These are phyloP conservation scores for Tautogolabrus adspersus DNA, from an alignment of 2,113 vertebrate genomes.

Conservation along the genomic window DNA sequence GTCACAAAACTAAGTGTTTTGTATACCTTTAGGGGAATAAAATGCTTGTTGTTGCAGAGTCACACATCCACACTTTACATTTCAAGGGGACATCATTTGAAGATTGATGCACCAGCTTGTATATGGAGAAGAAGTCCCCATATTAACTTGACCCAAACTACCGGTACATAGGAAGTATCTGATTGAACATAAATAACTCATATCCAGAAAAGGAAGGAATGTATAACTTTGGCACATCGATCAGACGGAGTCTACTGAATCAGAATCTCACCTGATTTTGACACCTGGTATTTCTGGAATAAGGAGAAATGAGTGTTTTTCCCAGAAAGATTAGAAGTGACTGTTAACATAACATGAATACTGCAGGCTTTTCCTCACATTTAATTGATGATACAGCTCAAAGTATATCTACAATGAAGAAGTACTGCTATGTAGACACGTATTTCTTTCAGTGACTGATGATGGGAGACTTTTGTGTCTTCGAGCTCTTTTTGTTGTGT, in stretches of 20 bases:
- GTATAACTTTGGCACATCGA: too few relatives aligned
- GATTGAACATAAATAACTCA: too few relatives aligned
- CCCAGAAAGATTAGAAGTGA: background rate
- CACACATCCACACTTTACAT: background rate
- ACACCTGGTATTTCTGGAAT: background rate
- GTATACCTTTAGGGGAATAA: too few relatives aligned
- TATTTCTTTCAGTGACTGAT: too few relatives aligned
- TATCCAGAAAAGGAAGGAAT: background rate
- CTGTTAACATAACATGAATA: too few relatives aligned
- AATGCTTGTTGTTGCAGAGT: background rate
- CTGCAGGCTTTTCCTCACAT: too few relatives aligned
- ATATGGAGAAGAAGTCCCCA: background rate
- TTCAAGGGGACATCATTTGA: background rate
- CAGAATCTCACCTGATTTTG: background rate
- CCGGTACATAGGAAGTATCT: too few relatives aligned
- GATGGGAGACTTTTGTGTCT: too few relatives aligned
- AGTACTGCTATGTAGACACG: background rate
- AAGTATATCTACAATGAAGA: background rate
- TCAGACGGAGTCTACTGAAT: background rate
- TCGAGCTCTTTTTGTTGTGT: too few relatives aligned
- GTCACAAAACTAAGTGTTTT: too few relatives aligned
- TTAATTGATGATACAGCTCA: background rate
- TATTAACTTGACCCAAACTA: too few relatives aligned
- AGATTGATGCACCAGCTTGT: background rate
- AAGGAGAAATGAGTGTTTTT: background rate